Conservation (phyloP, 2,113 vertebrate genomes). For the Trematocara variabile region DNA sequence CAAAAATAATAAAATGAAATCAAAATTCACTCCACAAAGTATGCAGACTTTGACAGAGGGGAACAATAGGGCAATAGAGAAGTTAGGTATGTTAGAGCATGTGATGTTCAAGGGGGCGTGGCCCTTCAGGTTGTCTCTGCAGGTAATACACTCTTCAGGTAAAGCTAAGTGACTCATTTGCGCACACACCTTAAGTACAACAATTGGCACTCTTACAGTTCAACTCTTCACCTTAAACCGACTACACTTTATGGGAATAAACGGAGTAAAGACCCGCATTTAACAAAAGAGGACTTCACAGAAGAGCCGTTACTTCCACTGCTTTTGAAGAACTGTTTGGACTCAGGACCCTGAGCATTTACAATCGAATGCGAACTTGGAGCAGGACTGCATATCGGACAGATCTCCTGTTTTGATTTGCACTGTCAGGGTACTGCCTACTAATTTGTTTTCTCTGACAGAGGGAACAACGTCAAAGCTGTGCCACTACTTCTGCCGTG, state of each 20-base stretch:
- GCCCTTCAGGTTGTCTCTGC: conserved; percentile 34
- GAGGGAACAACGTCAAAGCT: background rate
- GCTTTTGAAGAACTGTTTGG: conserved; percentile 4
- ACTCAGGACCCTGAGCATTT: conserved; percentile 11
- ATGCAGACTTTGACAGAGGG: background rate
- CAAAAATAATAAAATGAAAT: background rate
- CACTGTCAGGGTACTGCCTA: background rate
- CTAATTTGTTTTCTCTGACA: background rate
- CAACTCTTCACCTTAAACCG: background rate
- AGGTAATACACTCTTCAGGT: conserved; percentile 48
- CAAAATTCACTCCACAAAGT: conserved; percentile 2
- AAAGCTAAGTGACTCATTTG: conserved; percentile 53
- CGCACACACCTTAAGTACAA: conserved; percentile 52
- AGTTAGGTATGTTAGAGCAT: conserved; percentile 51
- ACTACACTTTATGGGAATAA: background rate
- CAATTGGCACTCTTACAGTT: conserved; percentile 5
- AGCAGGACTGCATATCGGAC: background rate
- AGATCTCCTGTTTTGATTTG: background rate
- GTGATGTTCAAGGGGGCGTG: conserved; percentile 62
- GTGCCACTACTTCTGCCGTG: background rate
- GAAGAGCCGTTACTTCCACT: background rate
- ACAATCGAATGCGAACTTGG: background rate
- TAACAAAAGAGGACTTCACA: background rate
- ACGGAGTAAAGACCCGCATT: background rate
- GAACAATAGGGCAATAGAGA: conserved; percentile 52